phyloP scores from a whole-genome alignment of 2,797 vertebrate genomes.

The Podarcis lilfordi region DNA sequence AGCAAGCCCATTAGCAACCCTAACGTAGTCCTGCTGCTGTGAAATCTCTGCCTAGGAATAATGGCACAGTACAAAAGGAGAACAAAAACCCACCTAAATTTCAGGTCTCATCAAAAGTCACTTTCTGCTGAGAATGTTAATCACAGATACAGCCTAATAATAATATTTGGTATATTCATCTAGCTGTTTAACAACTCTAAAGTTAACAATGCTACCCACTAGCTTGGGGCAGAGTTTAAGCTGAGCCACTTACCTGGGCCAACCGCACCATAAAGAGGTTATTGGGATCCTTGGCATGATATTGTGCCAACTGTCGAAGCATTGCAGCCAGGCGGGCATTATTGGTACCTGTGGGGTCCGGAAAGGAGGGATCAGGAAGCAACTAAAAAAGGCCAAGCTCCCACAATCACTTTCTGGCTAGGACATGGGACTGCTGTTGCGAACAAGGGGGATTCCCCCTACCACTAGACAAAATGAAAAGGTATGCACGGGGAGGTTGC shows the following conservation, averaged over 20 bases:
- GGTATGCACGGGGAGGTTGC: no score
- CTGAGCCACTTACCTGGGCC: slow-evolving; percentile 86
- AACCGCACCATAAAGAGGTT: slow-evolving; percentile 99
- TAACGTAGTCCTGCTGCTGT: background rate
- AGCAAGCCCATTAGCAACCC: background rate
- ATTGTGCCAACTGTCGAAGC: slow-evolving; percentile 95
- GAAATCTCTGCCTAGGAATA: background rate
- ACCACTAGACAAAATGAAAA: background rate
- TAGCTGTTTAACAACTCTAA: no score
- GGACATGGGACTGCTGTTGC: background rate
- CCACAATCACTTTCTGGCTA: background rate
- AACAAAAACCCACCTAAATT: background rate
- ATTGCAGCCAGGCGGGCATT: slow-evolving; percentile 96
- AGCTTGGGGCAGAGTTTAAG: background rate
- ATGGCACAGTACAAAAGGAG: background rate
- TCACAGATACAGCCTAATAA: background rate
- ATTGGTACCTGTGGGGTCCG: slow-evolving; percentile 88
- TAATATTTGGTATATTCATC: background rate
- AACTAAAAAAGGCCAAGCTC: background rate
- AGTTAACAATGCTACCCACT: rapidly evolving
- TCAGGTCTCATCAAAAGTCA: background rate
- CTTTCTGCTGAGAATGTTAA: background rate
- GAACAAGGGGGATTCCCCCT: background rate
- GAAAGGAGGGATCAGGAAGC: background rate
- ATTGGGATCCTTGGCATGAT: slow-evolving; percentile 98